These are phyloP conservation scores for Harlomillsia oculata DNA, from an alignment of 1,140 invertebrate species.

Conservation along the genomic window DNA sequence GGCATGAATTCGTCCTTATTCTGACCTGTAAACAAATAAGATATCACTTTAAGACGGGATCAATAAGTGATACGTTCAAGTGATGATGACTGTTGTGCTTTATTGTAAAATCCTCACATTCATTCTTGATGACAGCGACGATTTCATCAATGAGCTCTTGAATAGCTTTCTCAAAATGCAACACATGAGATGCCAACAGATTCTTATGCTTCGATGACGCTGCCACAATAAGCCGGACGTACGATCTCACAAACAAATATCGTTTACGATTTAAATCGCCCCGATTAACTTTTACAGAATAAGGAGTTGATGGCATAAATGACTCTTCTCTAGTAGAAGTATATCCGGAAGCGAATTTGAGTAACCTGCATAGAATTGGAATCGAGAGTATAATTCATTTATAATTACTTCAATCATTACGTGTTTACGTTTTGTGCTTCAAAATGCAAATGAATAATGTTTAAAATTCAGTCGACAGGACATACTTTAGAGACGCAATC, in stretches of 20 bases:
- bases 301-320: background rate
- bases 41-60: background rate
- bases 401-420: no score
- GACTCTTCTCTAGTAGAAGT: conserved; percentile 33
- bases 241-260: conserved; percentile 50
- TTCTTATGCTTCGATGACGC: conserved; percentile 49
- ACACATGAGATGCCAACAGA: conserved; percentile 43
- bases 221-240: conserved; percentile 50
- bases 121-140: conserved; percentile 45
- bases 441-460: no score
- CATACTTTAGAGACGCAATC: conserved; percentile 45
- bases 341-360: conserved; percentile 54
- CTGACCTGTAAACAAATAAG: conserved; percentile 1
- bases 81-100: no score
- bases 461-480: conserved; percentile 1
- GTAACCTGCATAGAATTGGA: conserved; percentile 48
- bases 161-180: conserved; percentile 47
- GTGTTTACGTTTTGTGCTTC: no score
- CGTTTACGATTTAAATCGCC: conserved; percentile 42
- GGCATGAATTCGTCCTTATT: conserved; percentile 20
- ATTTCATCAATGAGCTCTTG: conserved; percentile 51
- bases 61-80: no score
- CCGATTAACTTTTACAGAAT: conserved; percentile 23
- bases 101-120: conserved; percentile 41
- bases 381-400: no score